Base-by-base conservation (phyloP, 2,888 invertebrate species). In the Tillus elongatus region DNA sequence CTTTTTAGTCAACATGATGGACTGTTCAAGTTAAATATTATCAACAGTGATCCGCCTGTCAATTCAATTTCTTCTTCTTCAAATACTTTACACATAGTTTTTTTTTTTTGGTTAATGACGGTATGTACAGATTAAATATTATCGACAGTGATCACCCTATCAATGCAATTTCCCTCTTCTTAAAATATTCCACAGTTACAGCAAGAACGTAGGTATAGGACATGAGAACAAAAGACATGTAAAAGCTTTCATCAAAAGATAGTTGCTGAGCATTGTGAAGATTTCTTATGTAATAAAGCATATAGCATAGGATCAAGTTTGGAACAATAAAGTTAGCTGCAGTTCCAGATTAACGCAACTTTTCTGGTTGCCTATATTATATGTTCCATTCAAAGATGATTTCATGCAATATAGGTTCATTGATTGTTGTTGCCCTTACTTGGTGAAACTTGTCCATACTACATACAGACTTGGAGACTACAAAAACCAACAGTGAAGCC, bases 201-300 rank as follows among this genome's bases (percentile, higher is more conserved):
- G 43, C 43, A 47, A 12, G 46, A 46, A 29, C 16, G n/a, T n/a
- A n/a, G n/a, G 40, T 14, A 28, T 49, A 24, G 41, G 38, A 15
- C 44, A 48, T 30, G 42, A 46, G 28, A 47, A 46, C 19, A 48
- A 44, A 33, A 24, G 35, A 3, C 41, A 47, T 30, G 41, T 49
- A 16, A 31, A 39, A 15, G 37, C 33, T 13, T 28, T 40, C 37
- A 16, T 47, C 9, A 15, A 37, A 13, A 36, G 44, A 34, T 30
- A 37, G 3, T 16, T 39, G 27, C 40, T 12, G 30, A 38, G 4
- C 33, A 43, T 30, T 48, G 42, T 40, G 45, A 46, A 13, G 43
- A 41, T n/a, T 51, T 47, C 35, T 40, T 39, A 14, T 43, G 40
- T 29, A 45, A 43, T 2, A 45, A 52, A 28, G 47, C 39, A 36